Evolutionary conservation across 2,113 vertebrate species (phyloP), one percentile per base, ranked within the genome.

Genomic region (Thymallus thymallus): DNA sequence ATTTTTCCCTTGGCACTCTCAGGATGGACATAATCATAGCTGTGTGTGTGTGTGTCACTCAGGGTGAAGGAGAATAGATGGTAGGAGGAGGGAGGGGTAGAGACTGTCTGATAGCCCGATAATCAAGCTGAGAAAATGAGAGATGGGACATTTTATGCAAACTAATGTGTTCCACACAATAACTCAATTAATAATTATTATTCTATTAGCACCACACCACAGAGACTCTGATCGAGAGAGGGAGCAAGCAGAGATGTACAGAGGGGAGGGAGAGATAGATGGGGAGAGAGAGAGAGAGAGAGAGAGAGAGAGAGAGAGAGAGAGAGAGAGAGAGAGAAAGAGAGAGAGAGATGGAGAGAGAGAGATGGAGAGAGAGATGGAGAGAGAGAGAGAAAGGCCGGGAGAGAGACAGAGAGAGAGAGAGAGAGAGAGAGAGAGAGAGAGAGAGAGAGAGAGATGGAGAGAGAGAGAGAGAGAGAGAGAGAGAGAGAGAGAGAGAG

Each of bases 151-250:
- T 95, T 96, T 91, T 94, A 92, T 94, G 94, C 94, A 94, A 95
- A 95, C 94, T 93, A 94, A 95, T 96, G 95, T 93, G 93, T 94
- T 95, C 92, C 88, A 91, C 94, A 94, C 94, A 97, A 96, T 97
- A 96, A 97, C 95, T 95, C 94, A 94, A 96, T 98, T 96, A 96
- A 96, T 97, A 95, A 96, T 96, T 97, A 95, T 91, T 95, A 96
- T 97, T 96, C 94, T 48, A 63, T 9, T 67, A 69, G 64, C 30
- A 66, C 73, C 68, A 22, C 82, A 77, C 35, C 35, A 23, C n/a
- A 61, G 23, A 62, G 22, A 62, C 58, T 23, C n/a, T 18, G n/a
- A 24, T 22, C 9, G 0, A 7, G n/a, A 23, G 60, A 61, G 20
- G 7, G n/a, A n/a, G 58, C 23, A 61, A 1, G 35, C 35, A 22